These are phyloP conservation scores for Etia nguti DNA, from an alignment of 2,113 vertebrate species.

Conservation along the genomic window DNA sequence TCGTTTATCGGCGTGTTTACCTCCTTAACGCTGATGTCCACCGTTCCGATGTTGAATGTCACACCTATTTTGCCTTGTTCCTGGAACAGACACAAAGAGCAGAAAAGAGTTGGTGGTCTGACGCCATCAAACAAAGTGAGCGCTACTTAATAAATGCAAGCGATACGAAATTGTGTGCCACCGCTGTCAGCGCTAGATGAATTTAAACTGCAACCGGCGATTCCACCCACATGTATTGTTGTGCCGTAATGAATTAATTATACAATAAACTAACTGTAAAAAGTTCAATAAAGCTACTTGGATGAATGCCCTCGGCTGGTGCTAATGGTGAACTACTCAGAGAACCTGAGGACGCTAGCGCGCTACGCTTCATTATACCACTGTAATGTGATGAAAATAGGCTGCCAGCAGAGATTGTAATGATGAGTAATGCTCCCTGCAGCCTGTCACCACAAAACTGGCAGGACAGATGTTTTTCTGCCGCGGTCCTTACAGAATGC, in stretches of 20 bases:
- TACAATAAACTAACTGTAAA: slow-evolving; percentile 40
- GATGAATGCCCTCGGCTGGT: slow-evolving; percentile 39
- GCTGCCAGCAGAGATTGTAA: slow-evolving; percentile 68
- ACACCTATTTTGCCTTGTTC: slow-evolving; percentile 94
- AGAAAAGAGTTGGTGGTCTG: neutral
- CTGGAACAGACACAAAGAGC: slow-evolving; percentile 61
- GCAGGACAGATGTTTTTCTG: slow-evolving; percentile 37
- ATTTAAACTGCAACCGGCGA: neutral
- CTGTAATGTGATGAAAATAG: slow-evolving; percentile 67
- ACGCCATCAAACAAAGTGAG: neutral
- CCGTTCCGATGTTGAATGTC: slow-evolving; percentile 95
- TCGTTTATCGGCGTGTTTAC: slow-evolving; percentile 85
- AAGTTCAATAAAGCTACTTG: slow-evolving; percentile 38
- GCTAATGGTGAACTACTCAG: slow-evolving; percentile 44
- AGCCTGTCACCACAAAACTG: slow-evolving; percentile 40
- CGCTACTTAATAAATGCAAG: neutral
- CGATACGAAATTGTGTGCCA: neutral
- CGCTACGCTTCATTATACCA: slow-evolving; percentile 57
- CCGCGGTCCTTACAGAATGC: neutral
- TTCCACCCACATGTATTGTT: neutral
- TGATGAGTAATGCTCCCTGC: slow-evolving; percentile 65
- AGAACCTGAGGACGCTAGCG: slow-evolving; percentile 42
- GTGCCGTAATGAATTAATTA: slow-evolving; percentile 38
- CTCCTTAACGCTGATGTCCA: slow-evolving; percentile 95
- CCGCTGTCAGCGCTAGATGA: neutral